Evolutionary conservation across 2,888 invertebrate genomes (phyloP).

Genomic region (Apoda limacodes): DNA sequence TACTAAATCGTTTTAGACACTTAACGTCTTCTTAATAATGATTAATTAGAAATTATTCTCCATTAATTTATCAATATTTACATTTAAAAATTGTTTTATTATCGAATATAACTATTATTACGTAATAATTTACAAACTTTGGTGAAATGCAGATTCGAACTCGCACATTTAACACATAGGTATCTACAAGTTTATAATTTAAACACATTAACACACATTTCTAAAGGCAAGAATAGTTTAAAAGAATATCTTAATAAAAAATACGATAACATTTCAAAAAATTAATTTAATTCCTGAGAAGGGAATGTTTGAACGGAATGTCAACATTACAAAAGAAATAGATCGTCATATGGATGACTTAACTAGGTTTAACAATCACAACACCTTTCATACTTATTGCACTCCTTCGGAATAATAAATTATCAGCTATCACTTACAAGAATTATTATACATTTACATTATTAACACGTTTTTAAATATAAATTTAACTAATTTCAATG

Average conservation of each 20-base stretch:
- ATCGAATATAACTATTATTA: constrained; percentile 64
- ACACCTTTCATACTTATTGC: constrained; percentile 66
- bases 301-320: constrained; percentile 54
- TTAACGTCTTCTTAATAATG: constrained; percentile 53
- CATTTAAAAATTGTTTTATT: constrained; percentile 62
- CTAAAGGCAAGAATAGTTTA: constrained; percentile 22
- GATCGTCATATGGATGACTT: constrained; percentile 17
- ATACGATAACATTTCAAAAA: constrained; percentile 19
- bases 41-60: constrained; percentile 53
- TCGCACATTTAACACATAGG: constrained; percentile 45
- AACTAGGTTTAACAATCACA: constrained; percentile 57
- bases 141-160: constrained; percentile 63
- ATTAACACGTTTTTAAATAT: constrained; percentile 65
- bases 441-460: constrained; percentile 63
- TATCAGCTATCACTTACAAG: constrained; percentile 57
- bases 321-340: constrained; percentile 37
- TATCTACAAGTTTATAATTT: constrained; percentile 9
- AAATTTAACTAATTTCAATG: constrained; percentile 66
- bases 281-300: constrained; percentile 23
- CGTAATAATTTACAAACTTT: constrained; percentile 69
- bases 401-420: constrained; percentile 62
- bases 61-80: constrained; percentile 59
- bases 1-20: constrained; percentile 65
- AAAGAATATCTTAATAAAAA: constrained; percentile 21
- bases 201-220: constrained; percentile 29